phyloP scores from a whole-genome alignment of 2,797 vertebrate genomes.

The Vespertilio murinus region DNA sequence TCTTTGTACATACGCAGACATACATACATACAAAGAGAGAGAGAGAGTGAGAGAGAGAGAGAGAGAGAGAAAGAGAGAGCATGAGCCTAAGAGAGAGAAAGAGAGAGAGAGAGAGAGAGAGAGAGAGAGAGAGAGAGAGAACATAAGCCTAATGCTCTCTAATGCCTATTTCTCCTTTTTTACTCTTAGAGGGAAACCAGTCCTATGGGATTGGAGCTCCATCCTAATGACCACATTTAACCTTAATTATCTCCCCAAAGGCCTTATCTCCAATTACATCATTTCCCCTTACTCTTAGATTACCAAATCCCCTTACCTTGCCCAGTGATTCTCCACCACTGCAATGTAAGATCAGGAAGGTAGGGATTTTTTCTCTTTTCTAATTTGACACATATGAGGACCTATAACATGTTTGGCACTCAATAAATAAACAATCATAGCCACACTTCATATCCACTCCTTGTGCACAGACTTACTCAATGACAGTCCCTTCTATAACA shows the following conservation, averaged over 20 bases:
- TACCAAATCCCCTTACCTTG: not conserved
- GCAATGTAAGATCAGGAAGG: not conserved
- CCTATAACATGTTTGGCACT: fast-evolving
- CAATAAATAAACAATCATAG: not conserved
- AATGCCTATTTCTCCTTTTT: not conserved
- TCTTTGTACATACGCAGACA: not conserved
- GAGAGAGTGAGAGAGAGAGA: not conserved
- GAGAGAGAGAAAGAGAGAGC: not conserved
- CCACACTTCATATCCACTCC: not conserved
- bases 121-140: not conserved
- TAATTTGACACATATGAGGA: not conserved
- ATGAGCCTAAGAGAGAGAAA: too few relatives aligned
- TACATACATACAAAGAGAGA: too few relatives aligned
- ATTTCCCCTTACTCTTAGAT: not conserved
- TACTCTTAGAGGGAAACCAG: not conserved
- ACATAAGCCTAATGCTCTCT: not conserved
- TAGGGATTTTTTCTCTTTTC: not conserved
- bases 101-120: not conserved
- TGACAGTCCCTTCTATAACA: not conserved
- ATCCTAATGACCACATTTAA: not conserved
- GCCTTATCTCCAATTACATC: not conserved
- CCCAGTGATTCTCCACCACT: not conserved
- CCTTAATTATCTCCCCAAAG: not conserved
- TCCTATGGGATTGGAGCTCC: not conserved
- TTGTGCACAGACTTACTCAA: not conserved